Evolutionary conservation across 2,888 invertebrate genomes (phyloP), one percentile per base, ranked within the genome.

Genomic region (Oligia strigilis): DNA sequence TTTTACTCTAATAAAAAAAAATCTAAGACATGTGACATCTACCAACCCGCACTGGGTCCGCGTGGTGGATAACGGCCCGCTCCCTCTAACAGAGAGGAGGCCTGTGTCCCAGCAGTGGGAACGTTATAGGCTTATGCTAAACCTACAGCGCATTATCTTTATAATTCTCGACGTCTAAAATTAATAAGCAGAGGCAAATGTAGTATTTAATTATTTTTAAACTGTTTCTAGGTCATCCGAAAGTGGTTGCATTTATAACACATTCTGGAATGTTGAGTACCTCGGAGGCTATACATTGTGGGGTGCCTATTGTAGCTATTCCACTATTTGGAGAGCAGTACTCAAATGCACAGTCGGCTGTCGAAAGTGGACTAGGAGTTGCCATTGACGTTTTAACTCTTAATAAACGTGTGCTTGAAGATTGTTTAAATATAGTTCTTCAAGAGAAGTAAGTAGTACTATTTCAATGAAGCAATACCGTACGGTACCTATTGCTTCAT

Each of bases 271-370:
- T 97, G 88, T 89, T 97, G 80, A 97, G 97, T 73, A 94, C 95
- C 9, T 96, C 95, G 13, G 97, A 97, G 89, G 96, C 97, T 8
- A 95, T 97, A 62, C 95, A 97, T 82, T 91, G 90, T 78, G 92
- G 92, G 49, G 90, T 91, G 13, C 92, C 97, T 43, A 92, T 96
- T 65, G 87, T 97, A 14, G 94, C 95, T 70, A 95, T 97, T 88
- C 97, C 97, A n/a, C 94, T 97, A 78, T 97, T 96, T 88, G 97
- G 97, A 19, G 97, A 97, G 87, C 97, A 97, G 88, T 94, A 94
- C 85, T 93, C 94, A 3, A 97, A 97, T 89, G 96, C 97, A n/a
- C 93, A 91, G 69, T 94, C 96, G 2, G 90, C 96, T 11, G 93
- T 95, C 85, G 95, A 95, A 74, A 93, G 91, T 72, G 97, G 97